Base-by-base conservation (phyloP, 2,888 invertebrate genomes). In the Coenonympha glycerion region DNA sequence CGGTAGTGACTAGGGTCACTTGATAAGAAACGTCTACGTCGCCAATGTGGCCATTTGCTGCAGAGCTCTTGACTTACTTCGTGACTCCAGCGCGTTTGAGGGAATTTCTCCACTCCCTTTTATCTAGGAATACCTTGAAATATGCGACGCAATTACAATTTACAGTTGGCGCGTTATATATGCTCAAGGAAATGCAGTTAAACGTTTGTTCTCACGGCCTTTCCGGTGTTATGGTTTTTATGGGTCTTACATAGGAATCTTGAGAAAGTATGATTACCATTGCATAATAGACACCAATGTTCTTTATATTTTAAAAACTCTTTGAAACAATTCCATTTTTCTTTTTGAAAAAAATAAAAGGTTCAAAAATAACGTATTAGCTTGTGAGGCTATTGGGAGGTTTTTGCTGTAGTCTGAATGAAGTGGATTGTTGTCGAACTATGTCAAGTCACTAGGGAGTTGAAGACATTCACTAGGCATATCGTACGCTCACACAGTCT, bases 401-500 rank as follows among this genome's bases (percentile, higher is more conserved):
- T 60, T 60, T 59, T 58, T 28, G 59, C 56, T 53, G n/a, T 56
- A 58, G 52, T 55, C 44, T 54, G 30, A 51, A 48, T 42, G 54
- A 53, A 57, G 54, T 57, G 49, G 60, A 56, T 57, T 39, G 47
- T 55, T 53, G 49, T 56, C 52, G 51, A 78, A 73, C 65, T 75
- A 52, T 79, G 79, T 73, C 79, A 80, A 79, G 81, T 80, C 71
- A 62, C 63, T 65, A 67, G 71, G 77, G 77, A 77, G 66, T 49
- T 46, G 21, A 59, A 50, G 59, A 62, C 72, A 63, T 74, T 77
- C 72, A 73, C 72, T 65, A 51, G n/a, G n/a, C n/a, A n/a, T n/a
- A n/a, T n/a, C n/a, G n/a, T 54, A 46, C 36, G 33, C 31, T 36
- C 19, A 21, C 24, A 11, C 36, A 11, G 40, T 52, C 54, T 52